Percentiles rank a stretch among this genome's conserved stretches.
Evolutionary conservation across 2,888 invertebrate genomes (phyloP).

Genomic region (Ophion slaviceki): DNA sequence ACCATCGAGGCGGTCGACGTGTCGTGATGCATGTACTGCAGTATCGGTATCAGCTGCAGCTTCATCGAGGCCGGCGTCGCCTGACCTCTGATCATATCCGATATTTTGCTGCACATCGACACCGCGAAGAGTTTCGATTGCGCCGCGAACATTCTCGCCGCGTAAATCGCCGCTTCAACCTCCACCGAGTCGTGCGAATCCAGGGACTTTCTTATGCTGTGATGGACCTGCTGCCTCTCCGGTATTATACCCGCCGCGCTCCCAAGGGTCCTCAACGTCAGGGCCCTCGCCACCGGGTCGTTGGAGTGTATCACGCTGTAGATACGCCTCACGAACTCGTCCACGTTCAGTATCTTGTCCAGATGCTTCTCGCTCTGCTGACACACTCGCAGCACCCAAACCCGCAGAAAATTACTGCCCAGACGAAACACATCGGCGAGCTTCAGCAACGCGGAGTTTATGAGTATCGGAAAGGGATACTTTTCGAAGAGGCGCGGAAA

Average conservation of each 20-base stretch:
- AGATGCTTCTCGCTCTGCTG: slow-evolving; percentile 98
- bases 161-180: slow-evolving; percentile 97
- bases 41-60: slow-evolving; percentile 93
- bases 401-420: slow-evolving; percentile 95
- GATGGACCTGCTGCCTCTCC: slow-evolving; percentile 97
- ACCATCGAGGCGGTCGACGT: slow-evolving; percentile 90
- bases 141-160: slow-evolving; percentile 96
- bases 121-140: slow-evolving; percentile 98
- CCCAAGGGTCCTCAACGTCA: slow-evolving; percentile 95
- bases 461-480: slow-evolving; percentile 98
- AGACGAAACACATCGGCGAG: slow-evolving; percentile 97
- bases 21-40: slow-evolving; percentile 97
- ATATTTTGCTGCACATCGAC: slow-evolving; percentile 97
- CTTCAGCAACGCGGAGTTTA: slow-evolving; percentile 97
- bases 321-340: slow-evolving; percentile 95
- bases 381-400: slow-evolving; percentile 96
- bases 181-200: slow-evolving; percentile 98
- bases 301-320: slow-evolving; percentile 98
- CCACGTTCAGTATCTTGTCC: slow-evolving; percentile 97
- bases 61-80: slow-evolving; percentile 97
- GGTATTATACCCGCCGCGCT: slow-evolving; percentile 97
- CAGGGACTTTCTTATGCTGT: slow-evolving; percentile 94
- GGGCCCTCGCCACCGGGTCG: slow-evolving; percentile 96
- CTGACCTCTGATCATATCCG: slow-evolving; percentile 97
- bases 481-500: slow-evolving; percentile 98